phyloP scores from a whole-genome alignment of 2,113 vertebrate species.

The Nerophis ophidion region DNA sequence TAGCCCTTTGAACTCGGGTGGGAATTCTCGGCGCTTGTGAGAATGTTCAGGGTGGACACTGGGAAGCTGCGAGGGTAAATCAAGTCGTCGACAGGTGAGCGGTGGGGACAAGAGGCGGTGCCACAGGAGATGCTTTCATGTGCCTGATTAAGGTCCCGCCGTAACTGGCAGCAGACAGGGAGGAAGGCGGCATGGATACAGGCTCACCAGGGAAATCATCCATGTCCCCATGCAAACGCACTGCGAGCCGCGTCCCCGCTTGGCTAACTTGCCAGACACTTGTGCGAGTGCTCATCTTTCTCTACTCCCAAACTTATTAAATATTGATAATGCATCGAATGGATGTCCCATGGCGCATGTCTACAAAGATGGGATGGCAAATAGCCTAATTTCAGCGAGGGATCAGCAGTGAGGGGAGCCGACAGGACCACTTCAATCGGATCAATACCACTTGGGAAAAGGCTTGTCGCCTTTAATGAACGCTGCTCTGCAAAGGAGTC shows the following conservation, averaged over 20 bases:
- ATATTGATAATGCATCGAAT: constrained; percentile 59
- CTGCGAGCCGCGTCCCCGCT: constrained; percentile 42
- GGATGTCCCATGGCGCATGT: constrained; percentile 56
- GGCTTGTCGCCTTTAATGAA: constrained; percentile 44
- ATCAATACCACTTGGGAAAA: constrained; percentile 59
- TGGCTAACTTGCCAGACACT: constrained; percentile 25
- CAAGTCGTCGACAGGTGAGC: constrained; percentile 39
- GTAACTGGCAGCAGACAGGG: constrained; percentile 49
- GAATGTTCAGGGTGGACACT: constrained; percentile 15
- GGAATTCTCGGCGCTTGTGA: not conserved
- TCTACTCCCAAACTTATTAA: constrained; percentile 56
- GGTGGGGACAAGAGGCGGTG: constrained; percentile 50
- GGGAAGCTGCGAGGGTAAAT: constrained; percentile 30
- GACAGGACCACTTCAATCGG: constrained; percentile 45
- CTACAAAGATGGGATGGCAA: constrained; percentile 60
- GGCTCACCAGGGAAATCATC: constrained; percentile 66
- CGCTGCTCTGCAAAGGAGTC: constrained; percentile 42
- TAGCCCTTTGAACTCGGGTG: not conserved
- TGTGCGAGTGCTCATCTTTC: constrained; percentile 9
- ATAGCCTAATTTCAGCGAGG: constrained; percentile 48
- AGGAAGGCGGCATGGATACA: constrained; percentile 55
- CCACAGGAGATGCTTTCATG: constrained; percentile 59
- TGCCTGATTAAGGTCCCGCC: constrained; percentile 59
- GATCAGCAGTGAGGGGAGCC: constrained; percentile 37
- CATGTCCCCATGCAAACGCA: constrained; percentile 25